These are phyloP conservation scores for Drosophila neutralis DNA, from an alignment of 2,888 invertebrate species.

Conservation along the genomic window DNA sequence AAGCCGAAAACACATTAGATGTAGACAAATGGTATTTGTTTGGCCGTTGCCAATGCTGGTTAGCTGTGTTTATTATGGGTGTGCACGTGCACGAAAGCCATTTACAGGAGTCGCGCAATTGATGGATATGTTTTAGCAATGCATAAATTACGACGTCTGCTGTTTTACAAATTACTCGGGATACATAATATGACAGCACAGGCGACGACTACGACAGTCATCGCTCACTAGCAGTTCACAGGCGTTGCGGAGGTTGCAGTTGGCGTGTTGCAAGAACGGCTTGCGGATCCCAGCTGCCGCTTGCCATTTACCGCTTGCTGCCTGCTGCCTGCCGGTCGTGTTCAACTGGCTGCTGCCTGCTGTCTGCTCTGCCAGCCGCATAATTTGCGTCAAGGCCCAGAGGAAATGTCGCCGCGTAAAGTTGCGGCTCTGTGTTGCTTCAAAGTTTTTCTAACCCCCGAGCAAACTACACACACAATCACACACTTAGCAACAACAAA, in stretches of 20 bases:
- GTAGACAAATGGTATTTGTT: neutral
- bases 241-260: neutral
- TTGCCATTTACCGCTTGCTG: neutral
- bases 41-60: conserved; percentile 22
- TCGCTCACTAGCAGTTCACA: conserved; percentile 50
- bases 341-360: neutral
- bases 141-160: conserved; percentile 59
- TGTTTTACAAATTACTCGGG: conserved; percentile 64
- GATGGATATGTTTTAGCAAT: conserved; percentile 58
- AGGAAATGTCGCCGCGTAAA: conserved; percentile 70
- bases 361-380: conserved; percentile 48
- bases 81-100: conserved; percentile 25
- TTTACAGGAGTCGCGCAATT: conserved; percentile 46
- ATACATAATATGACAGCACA: conserved; percentile 64
- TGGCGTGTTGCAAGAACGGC: neutral
- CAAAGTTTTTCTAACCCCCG: conserved; percentile 56
- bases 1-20: neutral
- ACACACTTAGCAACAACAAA: conserved; percentile 15
- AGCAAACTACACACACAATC: conserved; percentile 15
- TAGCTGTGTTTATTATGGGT: conserved; percentile 44
- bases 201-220: conserved; percentile 52
- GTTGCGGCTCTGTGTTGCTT: conserved; percentile 57
- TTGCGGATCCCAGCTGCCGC: conserved; percentile 27
- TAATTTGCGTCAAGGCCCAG: conserved; percentile 67
- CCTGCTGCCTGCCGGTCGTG: neutral